phyloP scores from a whole-genome alignment of 2,113 vertebrate species.

The Nematolebias whitei region DNA sequence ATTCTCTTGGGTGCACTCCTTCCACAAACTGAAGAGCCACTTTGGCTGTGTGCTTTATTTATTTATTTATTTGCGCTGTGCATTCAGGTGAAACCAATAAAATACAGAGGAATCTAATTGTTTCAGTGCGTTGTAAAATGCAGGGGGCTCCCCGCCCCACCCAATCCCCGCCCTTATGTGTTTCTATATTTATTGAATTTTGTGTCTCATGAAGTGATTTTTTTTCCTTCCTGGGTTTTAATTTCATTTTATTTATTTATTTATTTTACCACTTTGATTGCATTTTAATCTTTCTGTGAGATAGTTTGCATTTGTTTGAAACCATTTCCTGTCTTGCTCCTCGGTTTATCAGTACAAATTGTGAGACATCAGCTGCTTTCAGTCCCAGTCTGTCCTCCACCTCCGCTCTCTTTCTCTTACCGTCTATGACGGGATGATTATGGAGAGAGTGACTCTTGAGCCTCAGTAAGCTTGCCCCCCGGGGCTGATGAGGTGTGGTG shows the following conservation, averaged over 20 bases:
- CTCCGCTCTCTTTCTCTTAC: slow-evolving; percentile 19
- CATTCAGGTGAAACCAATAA: slow-evolving; percentile 34
- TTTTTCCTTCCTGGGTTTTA: not conserved
- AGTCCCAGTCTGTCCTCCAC: slow-evolving; percentile 35
- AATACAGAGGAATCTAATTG: slow-evolving; percentile 8
- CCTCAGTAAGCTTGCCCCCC: slow-evolving; percentile 59
- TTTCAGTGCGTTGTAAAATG: not conserved
- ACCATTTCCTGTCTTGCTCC: too few species aligned
- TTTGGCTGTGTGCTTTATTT: slow-evolving; percentile 17
- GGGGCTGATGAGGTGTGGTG: slow-evolving; percentile 48
- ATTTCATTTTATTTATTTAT: not conserved
- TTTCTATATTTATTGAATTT: slow-evolving; percentile 22
- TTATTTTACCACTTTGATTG: slow-evolving; percentile 1
- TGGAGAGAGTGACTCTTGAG: slow-evolving; percentile 62
- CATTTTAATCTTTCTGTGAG: slow-evolving; percentile 1
- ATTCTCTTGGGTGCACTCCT: slow-evolving; percentile 10
- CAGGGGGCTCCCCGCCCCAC: not conserved
- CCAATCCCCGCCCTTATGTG: not conserved
- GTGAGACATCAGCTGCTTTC: slow-evolving; percentile 45
- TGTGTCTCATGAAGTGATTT: not conserved
- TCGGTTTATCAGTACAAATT: slow-evolving; percentile 37
- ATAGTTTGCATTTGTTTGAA: not conserved
- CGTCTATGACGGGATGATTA: slow-evolving; percentile 54
- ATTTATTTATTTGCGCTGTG: slow-evolving; percentile 15
- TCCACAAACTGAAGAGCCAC: slow-evolving; percentile 17